These are phyloP conservation scores for Dyspetes luteomarginatus DNA, from an alignment of 2,888 invertebrate genomes.

Conservation along the genomic window DNA sequence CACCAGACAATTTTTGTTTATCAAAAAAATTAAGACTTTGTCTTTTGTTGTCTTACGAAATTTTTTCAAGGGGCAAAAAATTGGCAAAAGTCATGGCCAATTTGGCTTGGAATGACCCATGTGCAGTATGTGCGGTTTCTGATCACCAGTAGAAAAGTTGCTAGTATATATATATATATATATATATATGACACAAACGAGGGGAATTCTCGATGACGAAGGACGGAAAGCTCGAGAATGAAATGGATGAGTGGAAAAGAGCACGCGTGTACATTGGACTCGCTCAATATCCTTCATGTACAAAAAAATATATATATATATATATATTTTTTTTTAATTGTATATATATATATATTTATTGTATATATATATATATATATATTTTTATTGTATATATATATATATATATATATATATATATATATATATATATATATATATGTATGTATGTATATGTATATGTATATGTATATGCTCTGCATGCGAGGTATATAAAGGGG, in stretches of 20 bases:
- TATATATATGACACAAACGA: conserved; percentile 10
- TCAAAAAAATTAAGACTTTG: too few relatives aligned
- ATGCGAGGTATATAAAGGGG: conserved; percentile 9
- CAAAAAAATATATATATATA: conserved; percentile 8
- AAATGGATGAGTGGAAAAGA: conserved; percentile 20
- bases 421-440: background rate
- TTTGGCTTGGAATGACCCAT: too few relatives aligned
- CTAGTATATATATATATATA: background rate
- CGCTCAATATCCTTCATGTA: background rate
- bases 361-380: too few relatives aligned
- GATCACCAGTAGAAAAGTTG: too few relatives aligned
- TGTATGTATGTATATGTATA: background rate
- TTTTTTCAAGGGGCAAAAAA: too few relatives aligned
- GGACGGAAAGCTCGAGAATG: background rate
- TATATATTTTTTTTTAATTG: too few relatives aligned
- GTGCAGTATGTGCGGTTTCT: too few relatives aligned
- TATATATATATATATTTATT: too few relatives aligned
- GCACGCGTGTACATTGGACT: conserved; percentile 6
- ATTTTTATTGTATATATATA: background rate
- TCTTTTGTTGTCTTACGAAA: too few relatives aligned
- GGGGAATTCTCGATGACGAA: conserved; percentile 22
- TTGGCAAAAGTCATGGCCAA: too few relatives aligned
- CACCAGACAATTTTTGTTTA: too few relatives aligned
- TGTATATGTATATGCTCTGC: background rate
- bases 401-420: background rate